Evolutionary conservation across 2,113 vertebrate species (phyloP), one percentile per base, ranked within the genome.

Genomic region (Gila orcuttii): DNA sequence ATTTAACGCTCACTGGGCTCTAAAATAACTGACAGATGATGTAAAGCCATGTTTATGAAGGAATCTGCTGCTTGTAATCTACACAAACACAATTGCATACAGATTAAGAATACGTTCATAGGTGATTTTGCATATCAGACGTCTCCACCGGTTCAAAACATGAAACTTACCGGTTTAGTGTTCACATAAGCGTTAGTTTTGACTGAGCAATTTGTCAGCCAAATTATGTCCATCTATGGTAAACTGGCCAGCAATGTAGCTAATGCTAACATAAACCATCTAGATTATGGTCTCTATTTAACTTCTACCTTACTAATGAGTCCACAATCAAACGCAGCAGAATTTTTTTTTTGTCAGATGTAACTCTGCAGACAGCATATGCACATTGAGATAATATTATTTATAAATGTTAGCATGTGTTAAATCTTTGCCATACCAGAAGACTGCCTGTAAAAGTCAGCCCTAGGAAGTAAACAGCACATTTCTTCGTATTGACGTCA

Each of bases 381-480:
- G 81, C 76, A 9, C 13, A 12, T 25, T 55, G 39, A 21, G 28
- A 25, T 0, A 64, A 45, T 77, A 77, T 62, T 25, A 71, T 15
- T 17, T 57, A 25, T 39, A 57, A 68, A 23, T 33, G 33, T 21
- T 15, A 33, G 45, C 52, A 75, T 39, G 60, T 13, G 45, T n/a
- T 52, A 31, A 31, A 86, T 25, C 59, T 77, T 47, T 57, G 50
- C 76, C 75, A 80, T 78, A 21, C 28, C 87, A 87, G 66, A 31
- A 55, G 39, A 76, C 47, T 21, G 36, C 21, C 19, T 82, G 81
- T 68, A 76, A 45, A 73, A 73, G 64, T 55, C 23, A 62, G 59
- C 59, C n/a, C n/a, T 12, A 25, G 59, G 86, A 84, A 89, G 77
- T 91, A 90, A 89, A 93, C 78, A 85, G 89, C 87, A 83, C 76